These are phyloP conservation scores for Harpagus bidentatus DNA, from an alignment of 2,113 vertebrate species.

Conservation along the genomic window DNA sequence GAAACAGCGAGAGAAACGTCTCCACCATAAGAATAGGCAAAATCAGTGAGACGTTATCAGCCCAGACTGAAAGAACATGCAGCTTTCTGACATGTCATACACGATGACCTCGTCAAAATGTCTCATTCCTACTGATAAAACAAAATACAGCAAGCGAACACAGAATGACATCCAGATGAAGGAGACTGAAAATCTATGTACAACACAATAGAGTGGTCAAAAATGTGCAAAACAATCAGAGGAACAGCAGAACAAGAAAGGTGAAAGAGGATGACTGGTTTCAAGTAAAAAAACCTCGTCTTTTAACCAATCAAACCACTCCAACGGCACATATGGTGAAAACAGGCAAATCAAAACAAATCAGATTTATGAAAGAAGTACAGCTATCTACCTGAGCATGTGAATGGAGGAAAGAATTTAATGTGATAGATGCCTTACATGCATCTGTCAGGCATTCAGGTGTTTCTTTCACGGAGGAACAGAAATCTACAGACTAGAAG, in stretches of 20 bases:
- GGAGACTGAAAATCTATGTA: not conserved
- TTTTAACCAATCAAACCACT: not conserved
- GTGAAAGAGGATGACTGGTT: not conserved
- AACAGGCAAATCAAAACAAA: not conserved
- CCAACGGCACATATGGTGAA: not conserved
- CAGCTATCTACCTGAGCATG: not conserved
- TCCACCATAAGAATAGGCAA: not conserved
- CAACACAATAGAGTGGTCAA: not conserved
- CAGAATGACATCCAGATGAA: not conserved
- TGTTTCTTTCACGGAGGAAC: not conserved
- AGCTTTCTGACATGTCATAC: not conserved
- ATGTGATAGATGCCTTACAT: not conserved
- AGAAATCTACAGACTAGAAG: not conserved
- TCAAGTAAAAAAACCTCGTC: not conserved
- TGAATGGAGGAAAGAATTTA: not conserved
- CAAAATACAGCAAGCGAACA: not conserved
- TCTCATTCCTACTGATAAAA: not conserved
- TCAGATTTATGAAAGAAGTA: not conserved
- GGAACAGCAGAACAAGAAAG: not conserved
- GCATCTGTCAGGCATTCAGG: not conserved
- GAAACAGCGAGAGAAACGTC: not conserved
- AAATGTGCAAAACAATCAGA: not conserved
- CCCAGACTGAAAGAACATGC: not conserved
- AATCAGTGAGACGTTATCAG: not conserved
- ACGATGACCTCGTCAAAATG: slow-evolving; percentile 30